A percentile compares a stretch with the other conserved stretches of the same genome.
Conservation (phyloP, 2,888 invertebrate species). For the Gymnosoma rotundatum region DNA sequence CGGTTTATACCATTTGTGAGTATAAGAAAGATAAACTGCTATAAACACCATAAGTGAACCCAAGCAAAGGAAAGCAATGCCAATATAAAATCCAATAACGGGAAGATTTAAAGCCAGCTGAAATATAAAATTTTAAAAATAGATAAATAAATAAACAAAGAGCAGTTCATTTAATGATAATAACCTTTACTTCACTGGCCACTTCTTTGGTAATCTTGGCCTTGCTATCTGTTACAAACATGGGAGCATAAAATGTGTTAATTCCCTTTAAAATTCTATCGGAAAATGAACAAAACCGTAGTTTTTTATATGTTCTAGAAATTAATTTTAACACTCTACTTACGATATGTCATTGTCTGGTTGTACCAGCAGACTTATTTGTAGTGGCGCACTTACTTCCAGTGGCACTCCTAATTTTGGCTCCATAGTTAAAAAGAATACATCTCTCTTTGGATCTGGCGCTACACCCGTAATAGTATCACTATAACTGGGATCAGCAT, state of each 20-base stretch:
- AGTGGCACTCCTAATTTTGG: conserved; percentile 91
- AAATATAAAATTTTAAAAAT: background rate
- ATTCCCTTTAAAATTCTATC: conserved; percentile 74
- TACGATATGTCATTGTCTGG: conserved; percentile 84
- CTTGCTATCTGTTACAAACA: conserved; percentile 76
- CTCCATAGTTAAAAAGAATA: conserved; percentile 87
- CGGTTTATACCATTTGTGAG: conserved; percentile 69
- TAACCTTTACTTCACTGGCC: conserved; percentile 75
- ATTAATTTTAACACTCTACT: conserved; percentile 75
- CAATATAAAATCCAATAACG: conserved; percentile 75
- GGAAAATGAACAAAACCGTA: background rate
- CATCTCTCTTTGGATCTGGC: conserved; percentile 86
- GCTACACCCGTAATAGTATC: conserved; percentile 86
- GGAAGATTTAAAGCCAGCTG: conserved; percentile 76
- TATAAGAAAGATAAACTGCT: conserved; percentile 74
- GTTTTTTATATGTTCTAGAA: background rate
- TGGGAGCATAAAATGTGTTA: conserved; percentile 76
- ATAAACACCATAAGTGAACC: conserved; percentile 74
- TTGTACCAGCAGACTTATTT: conserved; percentile 87
- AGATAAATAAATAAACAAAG: background rate
- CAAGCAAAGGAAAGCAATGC: conserved; percentile 75
- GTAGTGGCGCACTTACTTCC: conserved; percentile 86
- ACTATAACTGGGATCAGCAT: conserved; percentile 87
- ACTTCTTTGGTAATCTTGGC: conserved; percentile 73
- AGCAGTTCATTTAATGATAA: background rate